Evolutionary conservation across 2,113 vertebrate genomes (phyloP).

Genomic region (Gallinago jamesoni): DNA sequence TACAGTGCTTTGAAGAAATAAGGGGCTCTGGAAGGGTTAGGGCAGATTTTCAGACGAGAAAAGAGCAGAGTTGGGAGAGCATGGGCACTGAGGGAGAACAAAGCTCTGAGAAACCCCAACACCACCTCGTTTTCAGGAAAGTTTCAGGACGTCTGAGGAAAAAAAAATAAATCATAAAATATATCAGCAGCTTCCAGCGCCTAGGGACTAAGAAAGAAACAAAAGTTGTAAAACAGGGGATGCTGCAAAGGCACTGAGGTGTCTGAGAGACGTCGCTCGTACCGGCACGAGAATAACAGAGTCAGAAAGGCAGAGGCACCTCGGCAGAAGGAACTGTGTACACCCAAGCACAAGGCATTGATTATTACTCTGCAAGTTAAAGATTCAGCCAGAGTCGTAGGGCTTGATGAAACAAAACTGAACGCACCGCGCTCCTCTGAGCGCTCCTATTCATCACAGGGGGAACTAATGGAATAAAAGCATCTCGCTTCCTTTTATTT

Average conservation of each 20-base stretch:
- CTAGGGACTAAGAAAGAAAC: neutral
- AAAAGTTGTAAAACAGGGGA: neutral
- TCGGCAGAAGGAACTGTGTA: neutral
- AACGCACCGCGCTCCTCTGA: neutral
- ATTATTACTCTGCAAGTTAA: neutral
- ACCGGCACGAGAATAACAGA: neutral
- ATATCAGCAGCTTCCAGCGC: neutral
- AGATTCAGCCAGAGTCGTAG: neutral
- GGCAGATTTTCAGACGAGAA: neutral
- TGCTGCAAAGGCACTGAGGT: neutral
- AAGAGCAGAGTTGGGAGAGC: neutral
- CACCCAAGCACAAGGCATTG: neutral
- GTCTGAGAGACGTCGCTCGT: neutral
- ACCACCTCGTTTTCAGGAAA: slow-evolving; percentile 5
- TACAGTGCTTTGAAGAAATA: slow-evolving; percentile 51
- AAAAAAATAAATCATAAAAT: neutral
- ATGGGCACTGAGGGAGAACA: neutral
- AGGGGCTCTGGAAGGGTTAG: neutral
- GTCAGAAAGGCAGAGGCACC: neutral
- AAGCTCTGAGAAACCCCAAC: neutral
- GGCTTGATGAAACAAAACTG: neutral
- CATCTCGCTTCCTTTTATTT: neutral
- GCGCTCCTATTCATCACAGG: neutral
- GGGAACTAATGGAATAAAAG: neutral
- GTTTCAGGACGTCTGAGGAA: neutral